Evolutionary conservation across 2,113 vertebrate genomes (phyloP).

Genomic region (Gallinago media): DNA sequence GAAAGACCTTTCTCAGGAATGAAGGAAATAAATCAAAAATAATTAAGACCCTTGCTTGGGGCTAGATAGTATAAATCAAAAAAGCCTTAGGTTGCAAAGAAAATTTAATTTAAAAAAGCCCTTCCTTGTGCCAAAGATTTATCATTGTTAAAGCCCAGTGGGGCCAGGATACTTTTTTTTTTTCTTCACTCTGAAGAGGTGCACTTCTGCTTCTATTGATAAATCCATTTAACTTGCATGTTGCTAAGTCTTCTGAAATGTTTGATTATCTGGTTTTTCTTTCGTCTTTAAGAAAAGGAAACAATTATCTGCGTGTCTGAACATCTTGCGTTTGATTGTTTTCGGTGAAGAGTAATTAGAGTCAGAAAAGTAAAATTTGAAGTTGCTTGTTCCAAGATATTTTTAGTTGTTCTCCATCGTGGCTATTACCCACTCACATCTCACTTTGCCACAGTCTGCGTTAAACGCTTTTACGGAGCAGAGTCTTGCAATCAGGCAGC

Average conservation of each 20-base stretch:
- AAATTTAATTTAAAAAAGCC: constrained; percentile 68
- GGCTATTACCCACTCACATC: not conserved
- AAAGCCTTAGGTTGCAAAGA: constrained; percentile 55
- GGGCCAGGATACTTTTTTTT: not conserved
- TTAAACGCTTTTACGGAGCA: not conserved
- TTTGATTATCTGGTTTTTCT: not conserved
- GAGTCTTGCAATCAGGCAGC: not conserved
- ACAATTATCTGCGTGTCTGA: not conserved
- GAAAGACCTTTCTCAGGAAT: constrained; percentile 57
- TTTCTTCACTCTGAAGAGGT: not conserved
- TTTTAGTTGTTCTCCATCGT: not conserved
- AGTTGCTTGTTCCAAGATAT: not conserved
- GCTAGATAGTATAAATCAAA: constrained; percentile 71
- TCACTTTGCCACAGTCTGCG: not conserved
- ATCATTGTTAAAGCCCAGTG: constrained; percentile 58
- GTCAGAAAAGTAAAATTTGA: not conserved
- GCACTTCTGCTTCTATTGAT: constrained; percentile 4
- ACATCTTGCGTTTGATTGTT: not conserved
- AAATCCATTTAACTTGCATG: not conserved
- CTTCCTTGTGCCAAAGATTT: constrained; percentile 56
- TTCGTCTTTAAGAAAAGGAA: not conserved
- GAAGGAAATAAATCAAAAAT: constrained; percentile 74
- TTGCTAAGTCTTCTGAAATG: not conserved
- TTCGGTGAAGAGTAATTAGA: not conserved
- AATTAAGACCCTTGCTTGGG: constrained; percentile 68